phyloP scores from a whole-genome alignment of 2,797 vertebrate species.

The Anableps anableps region DNA sequence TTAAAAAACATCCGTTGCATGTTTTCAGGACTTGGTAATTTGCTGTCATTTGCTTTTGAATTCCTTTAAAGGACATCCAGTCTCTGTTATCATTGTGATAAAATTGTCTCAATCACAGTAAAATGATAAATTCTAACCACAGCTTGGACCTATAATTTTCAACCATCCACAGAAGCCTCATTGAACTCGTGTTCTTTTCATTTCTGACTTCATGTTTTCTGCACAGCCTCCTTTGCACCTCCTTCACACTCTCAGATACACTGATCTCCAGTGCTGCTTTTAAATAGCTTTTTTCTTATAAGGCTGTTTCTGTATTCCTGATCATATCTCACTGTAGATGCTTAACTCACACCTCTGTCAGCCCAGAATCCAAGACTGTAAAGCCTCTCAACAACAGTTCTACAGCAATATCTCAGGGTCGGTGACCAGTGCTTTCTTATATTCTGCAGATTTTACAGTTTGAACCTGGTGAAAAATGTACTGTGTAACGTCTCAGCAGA shows the following conservation, averaged over 20 bases:
- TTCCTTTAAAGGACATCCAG: neutral
- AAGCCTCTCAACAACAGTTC: conserved; percentile 36
- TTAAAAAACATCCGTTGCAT: neutral
- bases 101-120: neutral
- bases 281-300: conserved; percentile 33
- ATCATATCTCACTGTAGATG: conserved; percentile 49
- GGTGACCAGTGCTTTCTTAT: conserved; percentile 29
- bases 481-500: conserved; percentile 40
- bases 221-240: neutral
- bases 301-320: conserved; percentile 45
- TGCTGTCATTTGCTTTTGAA: neutral
- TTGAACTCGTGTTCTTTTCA: neutral
- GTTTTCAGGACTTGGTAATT: neutral
- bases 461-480: conserved; percentile 33
- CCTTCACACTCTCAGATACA: neutral
- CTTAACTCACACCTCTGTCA: conserved; percentile 59
- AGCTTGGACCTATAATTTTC: neutral
- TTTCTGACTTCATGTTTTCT: conserved; percentile 9
- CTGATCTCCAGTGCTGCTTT: conserved; percentile 13
- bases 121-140: neutral
- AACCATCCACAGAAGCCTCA: neutral
- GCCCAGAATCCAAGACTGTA: conserved; percentile 39
- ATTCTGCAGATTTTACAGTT: conserved; percentile 25
- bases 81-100: neutral
- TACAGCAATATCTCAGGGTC: conserved; percentile 28